Evolutionary conservation across 2,797 vertebrate species (phyloP).

Genomic region (Coregonus suidteri): DNA sequence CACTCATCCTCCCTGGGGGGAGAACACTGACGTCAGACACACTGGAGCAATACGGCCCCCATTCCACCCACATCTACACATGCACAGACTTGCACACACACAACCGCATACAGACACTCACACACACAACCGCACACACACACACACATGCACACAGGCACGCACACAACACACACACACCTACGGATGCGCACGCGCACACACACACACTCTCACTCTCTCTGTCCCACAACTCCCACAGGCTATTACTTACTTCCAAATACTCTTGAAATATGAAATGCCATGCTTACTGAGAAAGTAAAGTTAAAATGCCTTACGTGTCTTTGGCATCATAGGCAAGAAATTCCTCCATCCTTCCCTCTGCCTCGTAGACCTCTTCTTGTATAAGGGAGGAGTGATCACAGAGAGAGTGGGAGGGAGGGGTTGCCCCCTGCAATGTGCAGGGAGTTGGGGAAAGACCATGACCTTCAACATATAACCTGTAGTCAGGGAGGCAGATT

Average conservation of each 20-base stretch:
- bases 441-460: conserved; percentile 63
- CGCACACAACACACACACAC: no score
- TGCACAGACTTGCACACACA: background rate
- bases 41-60: background rate
- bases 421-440: conserved; percentile 39
- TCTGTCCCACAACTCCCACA: no score
- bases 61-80: conserved; percentile 2
- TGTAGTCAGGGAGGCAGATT: conserved; percentile 38
- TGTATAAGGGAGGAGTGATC: conserved; percentile 58
- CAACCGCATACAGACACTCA: background rate
- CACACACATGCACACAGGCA: background rate
- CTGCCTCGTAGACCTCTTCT: conserved; percentile 81
- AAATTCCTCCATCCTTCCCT: conserved; percentile 85
- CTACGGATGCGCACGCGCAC: no score
- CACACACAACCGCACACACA: background rate
- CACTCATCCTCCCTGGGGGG: conserved; percentile 71
- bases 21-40: conserved; percentile 1
- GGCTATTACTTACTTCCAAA: background rate
- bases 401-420: conserved; percentile 21
- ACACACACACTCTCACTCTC: background rate
- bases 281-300: background rate
- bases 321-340: conserved; percentile 82
- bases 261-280: background rate
- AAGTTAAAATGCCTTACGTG: conserved; percentile 65
- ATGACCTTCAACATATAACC: conserved; percentile 77